These are phyloP conservation scores for Peromyscus polionotus DNA, from an alignment of 2,113 vertebrate species.

Conservation along the genomic window DNA sequence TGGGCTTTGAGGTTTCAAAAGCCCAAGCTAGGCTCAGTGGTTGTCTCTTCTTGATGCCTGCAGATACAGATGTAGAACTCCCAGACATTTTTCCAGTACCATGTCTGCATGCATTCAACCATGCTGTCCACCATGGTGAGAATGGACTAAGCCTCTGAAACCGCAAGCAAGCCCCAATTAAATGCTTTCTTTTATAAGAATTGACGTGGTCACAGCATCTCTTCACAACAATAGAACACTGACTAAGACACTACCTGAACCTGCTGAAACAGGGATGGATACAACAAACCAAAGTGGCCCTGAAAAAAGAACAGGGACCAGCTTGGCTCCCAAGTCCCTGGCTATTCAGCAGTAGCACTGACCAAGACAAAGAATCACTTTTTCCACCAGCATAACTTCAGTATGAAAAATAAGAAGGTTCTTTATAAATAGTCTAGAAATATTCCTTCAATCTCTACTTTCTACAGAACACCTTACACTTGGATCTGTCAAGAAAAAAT, in stretches of 20 bases:
- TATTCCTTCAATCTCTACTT: background rate
- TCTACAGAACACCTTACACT: background rate
- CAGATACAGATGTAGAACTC: background rate
- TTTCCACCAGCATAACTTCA: slow-evolving; percentile 8
- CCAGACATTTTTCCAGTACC: background rate
- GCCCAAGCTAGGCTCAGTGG: too few species aligned
- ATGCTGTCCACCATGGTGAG: background rate
- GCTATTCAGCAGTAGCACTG: background rate
- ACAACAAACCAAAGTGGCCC: background rate
- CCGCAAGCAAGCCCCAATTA: background rate
- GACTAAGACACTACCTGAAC: background rate
- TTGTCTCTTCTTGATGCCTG: background rate
- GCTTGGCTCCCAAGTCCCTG: background rate
- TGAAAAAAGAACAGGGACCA: background rate
- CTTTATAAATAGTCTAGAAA: background rate
- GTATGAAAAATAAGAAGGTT: background rate
- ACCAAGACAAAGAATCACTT: background rate
- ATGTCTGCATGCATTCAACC: background rate
- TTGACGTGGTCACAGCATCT: background rate
- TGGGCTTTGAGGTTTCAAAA: background rate
- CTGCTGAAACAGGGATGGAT: background rate
- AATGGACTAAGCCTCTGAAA: background rate
- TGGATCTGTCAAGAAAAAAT: background rate
- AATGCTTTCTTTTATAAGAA: background rate
- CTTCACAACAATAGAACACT: background rate